Base-by-base conservation (phyloP, 1,140 invertebrate genomes). In the Drosophila quadrilineata region DNA sequence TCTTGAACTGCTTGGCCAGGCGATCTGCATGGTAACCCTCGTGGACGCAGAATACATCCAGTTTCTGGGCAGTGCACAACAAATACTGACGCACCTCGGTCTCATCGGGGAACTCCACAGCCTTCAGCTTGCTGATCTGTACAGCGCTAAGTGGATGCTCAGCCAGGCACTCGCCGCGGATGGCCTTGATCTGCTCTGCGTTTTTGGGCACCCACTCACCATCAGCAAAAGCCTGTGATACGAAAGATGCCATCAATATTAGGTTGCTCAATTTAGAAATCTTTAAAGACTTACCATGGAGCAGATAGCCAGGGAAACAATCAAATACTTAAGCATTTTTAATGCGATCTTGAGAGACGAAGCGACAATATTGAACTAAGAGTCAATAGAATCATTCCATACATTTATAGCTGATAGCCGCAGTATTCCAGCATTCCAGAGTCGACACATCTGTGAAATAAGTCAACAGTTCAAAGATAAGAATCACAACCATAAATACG, bases 1-100 rank as follows among this genome's bases (percentile, higher is more conserved):
- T 82, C 53, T 86, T 87, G 54, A 89, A 89, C 60, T 89, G 87
- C 49, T 86, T 87, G 43, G 87, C 87, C 53, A 89, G 50, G 31
- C 87, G 84, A 62, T 89, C 87, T 22, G 80, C 71, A 58, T 89
- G 87, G 46, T 82, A 89, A 21, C 87, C 87, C 36, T 84, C 16
- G 38, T 86, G 71, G 17, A 33, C 57, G 60, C 87, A 88, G 84
- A 88, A 89, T 26, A 89, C 72, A 14, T 65, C 80, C 67, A 87
- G 43, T 33, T 89, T 89, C 16, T 31, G 48, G 33, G 87, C 79
- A 5, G 76, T 68, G 58, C 87, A 89, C 3, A 70, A 38, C 26
- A 89, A 28, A 52, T 86, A 88, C 22, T 86, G 45, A n/a, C 87
- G 87, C 10, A 89, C 80, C 8, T 80, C 53, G 3, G 43, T 29